Base-by-base conservation (phyloP, 2,113 vertebrate genomes). In the Dascyllus trimaculatus region DNA sequence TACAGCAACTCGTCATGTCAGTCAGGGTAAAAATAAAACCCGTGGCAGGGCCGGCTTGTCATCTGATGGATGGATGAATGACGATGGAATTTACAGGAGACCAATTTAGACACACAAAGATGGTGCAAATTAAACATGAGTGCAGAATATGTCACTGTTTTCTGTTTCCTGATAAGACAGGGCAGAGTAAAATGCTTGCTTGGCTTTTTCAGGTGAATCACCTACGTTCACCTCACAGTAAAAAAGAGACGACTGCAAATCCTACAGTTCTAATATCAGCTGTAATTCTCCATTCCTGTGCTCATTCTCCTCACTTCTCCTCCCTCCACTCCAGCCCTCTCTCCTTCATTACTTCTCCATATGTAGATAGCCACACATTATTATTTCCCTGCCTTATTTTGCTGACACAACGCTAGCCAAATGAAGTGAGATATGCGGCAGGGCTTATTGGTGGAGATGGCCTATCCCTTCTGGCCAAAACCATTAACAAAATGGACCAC, bases 351-450 rank as follows among this genome's bases (percentile, higher is more conserved):
- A 93, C 90, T 91, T 86, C 86, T 92, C 91, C 89, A 85, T 94
- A 93, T 94, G 93, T 93, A 94, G 90, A 93, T 90, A 85, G 86
- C 84, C 73, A 68, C 86, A 58, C 84, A 74, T 93, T 93, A 92
- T 94, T 93, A 93, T 92, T 93, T 92, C 66, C 82, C 81, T 71
- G 70, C 85, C 81, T 90, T 88, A 87, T 94, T 94, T 90, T 89
- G 94, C 94, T 95, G 94, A 94, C 90, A 69, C 85, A 11, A 83
- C 83, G 53, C 62, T 18, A 40, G 90, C 75, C 92, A 95, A 94
- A 95, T 94, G 94, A 95, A 95, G 92, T 95, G 94, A 94, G 92
- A 95, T 93, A 91, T 92, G 94, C 87, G 78, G 79, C 85, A 10
- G 38, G 66, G 78, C 86, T 93, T 88, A 92, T 92, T 92, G 90